Evolutionary conservation across 1,140 invertebrate genomes (phyloP), one percentile per base, ranked within the genome.

Genomic region (Rhyacophila brunnea): DNA sequence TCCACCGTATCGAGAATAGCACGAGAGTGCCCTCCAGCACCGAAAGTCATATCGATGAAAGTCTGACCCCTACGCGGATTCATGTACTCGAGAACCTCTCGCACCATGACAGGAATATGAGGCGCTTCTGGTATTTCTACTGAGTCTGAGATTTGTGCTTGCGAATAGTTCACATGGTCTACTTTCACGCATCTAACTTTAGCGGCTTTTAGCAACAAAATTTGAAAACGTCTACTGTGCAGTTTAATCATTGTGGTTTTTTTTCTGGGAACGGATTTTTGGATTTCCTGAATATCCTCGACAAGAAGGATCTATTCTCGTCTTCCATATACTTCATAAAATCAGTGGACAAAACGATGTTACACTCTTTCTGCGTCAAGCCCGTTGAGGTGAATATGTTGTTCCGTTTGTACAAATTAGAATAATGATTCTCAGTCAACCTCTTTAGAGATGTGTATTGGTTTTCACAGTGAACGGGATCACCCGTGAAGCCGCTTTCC

Each of bases 41-140:
- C 95, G 83, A 96, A 97, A 19, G 95, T 98, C 91, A 94, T 93
- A 68, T 95, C 93, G 43, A 95, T 79, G 54, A 87, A 84, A 13
- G 77, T 70, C 62, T 89, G 81, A 54, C 82, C 74, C 36, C 83
- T 73, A 53, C 73, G 66, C 1, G 86, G 84, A 50, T 87, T 80
- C 19, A 92, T 70, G 67, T 85, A 85, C 51, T 86, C 70, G 51
- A 92, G 66, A 0, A 89, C 85, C 76, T 90, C 85, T 50, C 86
- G 75, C 38, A 78, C 72, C 81, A 92, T 85, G 20, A 92, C 89
- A 47, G 91, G 90, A 20, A 78, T 75, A 70, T 92, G 89, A 38
- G 70, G 70, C 54, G 68, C 60, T 23, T 32, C 47, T 5, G 23
- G 9, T 28, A 9, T 28, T 5, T 9, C 3, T 28, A 5, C 9